Base-by-base conservation (phyloP, 2,113 vertebrate species). In the Alouatta palliata region DNA sequence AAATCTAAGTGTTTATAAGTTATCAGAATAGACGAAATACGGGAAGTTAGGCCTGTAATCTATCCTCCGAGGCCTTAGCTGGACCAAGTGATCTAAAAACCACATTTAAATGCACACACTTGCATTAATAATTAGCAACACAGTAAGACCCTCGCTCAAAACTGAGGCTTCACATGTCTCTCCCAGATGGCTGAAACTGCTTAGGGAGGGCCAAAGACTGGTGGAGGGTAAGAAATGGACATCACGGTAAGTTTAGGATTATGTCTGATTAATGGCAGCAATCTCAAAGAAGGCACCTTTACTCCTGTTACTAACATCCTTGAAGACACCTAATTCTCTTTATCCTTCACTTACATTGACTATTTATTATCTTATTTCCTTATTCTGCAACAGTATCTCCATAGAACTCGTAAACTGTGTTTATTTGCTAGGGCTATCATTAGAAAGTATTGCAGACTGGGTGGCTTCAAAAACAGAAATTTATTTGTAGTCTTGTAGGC, bases 141-240 rank as follows among this genome's bases (percentile, higher is more conserved):
- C 32, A 61, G 10, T 61, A 58, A 91, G 52, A 88, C 1, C 0
- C 11, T 30, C 8, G 8, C 56, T 6, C 9, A 43, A 37, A 9
- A 19, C 20, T 73, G 70, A 47, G 43, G 27, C 49, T 81, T 76
- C 35, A 9, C 14, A 19, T 35, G 11, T 54, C 14, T n/a, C 1
- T 43, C 11, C 23, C 0, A 1, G 66, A 61, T 54, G 49, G 54
- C 16, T 8, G 19, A 45, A 76, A 14, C 16, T 8, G 16, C 58
- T 32, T 30, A 40, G 32, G 89, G 27, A 45, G 13, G 45, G 2
- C 1, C 40, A 30, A 27, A 90, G 17, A 35, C 2, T 45, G 37
- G 2, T 5, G 8, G 16, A 0, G 5, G 1, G 7, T 40, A 2
- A 19, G 0, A 3, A 82, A 19, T 16, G 17, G 1, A 0, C 16